Evolutionary conservation across 2,888 invertebrate genomes (phyloP).

Genomic region (Smittia aterrima): DNA sequence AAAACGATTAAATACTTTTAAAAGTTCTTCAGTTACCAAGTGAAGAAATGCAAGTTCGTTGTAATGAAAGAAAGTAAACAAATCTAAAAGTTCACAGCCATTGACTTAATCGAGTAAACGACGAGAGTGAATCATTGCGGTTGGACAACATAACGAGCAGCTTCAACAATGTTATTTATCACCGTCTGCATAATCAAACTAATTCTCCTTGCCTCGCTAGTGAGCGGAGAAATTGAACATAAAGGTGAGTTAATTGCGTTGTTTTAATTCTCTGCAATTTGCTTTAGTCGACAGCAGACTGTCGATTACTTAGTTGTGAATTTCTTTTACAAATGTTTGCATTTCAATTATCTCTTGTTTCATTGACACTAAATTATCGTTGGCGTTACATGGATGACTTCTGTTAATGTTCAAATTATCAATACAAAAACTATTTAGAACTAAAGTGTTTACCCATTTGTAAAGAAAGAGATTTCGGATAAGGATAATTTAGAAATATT

Average conservation of each 20-base stretch:
- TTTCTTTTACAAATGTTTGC: background rate
- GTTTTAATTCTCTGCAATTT: background rate
- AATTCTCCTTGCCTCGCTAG: conserved; percentile 12
- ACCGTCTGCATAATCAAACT: conserved; percentile 36
- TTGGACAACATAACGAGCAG: background rate
- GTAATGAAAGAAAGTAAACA: too few species aligned
- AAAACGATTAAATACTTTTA: background rate
- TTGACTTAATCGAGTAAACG: too few species aligned
- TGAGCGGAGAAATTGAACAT: conserved; percentile 14
- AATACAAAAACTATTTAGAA: too few species aligned
- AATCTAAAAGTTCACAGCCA: too few species aligned
- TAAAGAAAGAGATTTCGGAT: too few species aligned
- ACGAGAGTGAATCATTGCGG: background rate
- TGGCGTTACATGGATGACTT: too few species aligned
- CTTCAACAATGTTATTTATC: conserved; percentile 35
- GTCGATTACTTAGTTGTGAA: background rate
- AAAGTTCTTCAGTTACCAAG: background rate
- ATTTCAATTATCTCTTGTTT: background rate
- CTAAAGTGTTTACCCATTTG: too few species aligned
- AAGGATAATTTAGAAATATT: too few species aligned
- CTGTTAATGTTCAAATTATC: too few species aligned
- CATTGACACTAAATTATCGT: too few species aligned
- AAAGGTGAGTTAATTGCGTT: conserved; percentile 13
- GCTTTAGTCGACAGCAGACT: background rate
- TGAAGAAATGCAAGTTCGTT: background rate